A percentile compares a stretch with the other conserved stretches of the same genome.
phyloP scores from a whole-genome alignment of 1,140 invertebrate species.

The Drosophila pachea region DNA sequence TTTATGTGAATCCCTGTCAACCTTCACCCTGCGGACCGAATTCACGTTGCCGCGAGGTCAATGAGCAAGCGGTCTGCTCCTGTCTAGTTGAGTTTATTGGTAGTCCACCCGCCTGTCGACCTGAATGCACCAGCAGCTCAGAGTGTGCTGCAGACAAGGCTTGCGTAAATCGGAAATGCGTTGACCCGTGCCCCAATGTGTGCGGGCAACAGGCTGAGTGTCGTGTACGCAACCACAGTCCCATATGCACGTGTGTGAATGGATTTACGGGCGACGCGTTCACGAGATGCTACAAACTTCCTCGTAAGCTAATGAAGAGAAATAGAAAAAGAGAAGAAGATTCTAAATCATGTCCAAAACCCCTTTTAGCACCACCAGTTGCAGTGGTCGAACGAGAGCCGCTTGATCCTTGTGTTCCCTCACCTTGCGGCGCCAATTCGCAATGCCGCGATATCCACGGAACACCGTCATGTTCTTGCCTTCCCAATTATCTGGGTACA shows the following conservation, averaged over 20 bases:
- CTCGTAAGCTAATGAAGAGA: conserved; percentile 77
- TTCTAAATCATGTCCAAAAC: background rate
- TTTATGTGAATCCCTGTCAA: conserved; percentile 82
- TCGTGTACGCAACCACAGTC: conserved; percentile 86
- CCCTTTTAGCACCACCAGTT: conserved; percentile 47
- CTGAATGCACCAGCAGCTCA: conserved; percentile 86
- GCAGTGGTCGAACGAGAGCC: conserved; percentile 58
- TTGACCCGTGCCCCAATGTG: conserved; percentile 87
- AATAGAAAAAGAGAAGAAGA: conserved; percentile 37
- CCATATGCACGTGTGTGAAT: conserved; percentile 86
- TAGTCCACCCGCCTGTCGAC: conserved; percentile 87
- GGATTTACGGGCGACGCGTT: conserved; percentile 88
- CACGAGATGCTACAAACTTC: conserved; percentile 73
- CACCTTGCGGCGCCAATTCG: conserved; percentile 90
- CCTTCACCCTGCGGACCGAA: conserved; percentile 87
- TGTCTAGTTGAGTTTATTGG: conserved; percentile 87
- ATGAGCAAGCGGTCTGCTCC: conserved; percentile 85
- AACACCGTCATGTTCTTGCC: conserved; percentile 89
- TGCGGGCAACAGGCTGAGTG: conserved; percentile 90
- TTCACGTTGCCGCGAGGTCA: conserved; percentile 82
- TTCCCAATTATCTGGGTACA: conserved; percentile 85
- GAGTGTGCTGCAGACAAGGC: conserved; percentile 87
- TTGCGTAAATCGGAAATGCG: conserved; percentile 90
- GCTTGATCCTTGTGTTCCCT: conserved; percentile 86
- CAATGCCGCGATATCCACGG: conserved; percentile 85